Conservation (phyloP, 2,113 vertebrate species). For the Chamaea fasciata region DNA sequence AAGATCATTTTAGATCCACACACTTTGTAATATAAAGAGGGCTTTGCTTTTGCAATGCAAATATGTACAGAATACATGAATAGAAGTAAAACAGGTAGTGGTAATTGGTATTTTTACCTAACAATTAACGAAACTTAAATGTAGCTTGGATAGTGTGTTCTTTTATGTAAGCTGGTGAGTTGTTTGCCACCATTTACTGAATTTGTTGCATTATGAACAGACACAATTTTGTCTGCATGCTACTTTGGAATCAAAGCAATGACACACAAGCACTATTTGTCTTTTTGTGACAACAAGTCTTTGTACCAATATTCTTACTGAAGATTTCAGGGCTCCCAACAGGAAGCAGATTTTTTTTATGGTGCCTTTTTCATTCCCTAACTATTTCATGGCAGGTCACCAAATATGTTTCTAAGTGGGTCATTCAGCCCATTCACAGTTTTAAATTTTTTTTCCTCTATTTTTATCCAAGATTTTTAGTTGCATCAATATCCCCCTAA, state of each 20-base stretch:
- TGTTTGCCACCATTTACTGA: constrained; percentile 6
- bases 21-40: neutral
- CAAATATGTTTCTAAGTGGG: constrained; percentile 53
- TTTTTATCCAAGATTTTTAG: neutral
- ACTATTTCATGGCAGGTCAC: constrained; percentile 50
- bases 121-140: neutral
- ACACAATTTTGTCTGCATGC: neutral
- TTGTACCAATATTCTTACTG: neutral
- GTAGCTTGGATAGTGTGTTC: neutral
- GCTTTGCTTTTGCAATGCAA: neutral
- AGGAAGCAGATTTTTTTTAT: constrained; percentile 37
- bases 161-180: neutral
- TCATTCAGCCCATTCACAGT: constrained; percentile 4
- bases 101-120: neutral
- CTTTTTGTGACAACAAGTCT: neutral
- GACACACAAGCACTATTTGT: constrained; percentile 31
- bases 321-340: neutral
- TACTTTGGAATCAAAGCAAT: constrained; percentile 30
- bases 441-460: neutral
- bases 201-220: neutral
- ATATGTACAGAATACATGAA: neutral
- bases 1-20: neutral
- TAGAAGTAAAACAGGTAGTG: neutral
- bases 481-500: neutral
- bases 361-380: neutral